These are phyloP conservation scores for Lota lota DNA, from an alignment of 2,113 vertebrate species.

Conservation along the genomic window DNA sequence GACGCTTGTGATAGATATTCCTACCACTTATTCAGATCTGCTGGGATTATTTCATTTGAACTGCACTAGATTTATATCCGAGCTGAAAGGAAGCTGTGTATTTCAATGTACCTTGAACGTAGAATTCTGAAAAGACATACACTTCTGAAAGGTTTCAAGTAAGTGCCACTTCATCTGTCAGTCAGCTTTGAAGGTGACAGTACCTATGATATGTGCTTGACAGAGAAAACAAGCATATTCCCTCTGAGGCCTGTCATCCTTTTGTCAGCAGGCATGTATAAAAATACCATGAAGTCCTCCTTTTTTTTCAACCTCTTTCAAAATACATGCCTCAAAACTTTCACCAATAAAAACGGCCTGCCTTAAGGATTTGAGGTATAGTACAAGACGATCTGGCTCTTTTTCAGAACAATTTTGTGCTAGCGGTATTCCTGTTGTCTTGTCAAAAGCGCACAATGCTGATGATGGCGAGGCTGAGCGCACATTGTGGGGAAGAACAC, in stretches of 20 bases:
- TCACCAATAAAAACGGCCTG: too few relatives aligned
- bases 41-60: background rate
- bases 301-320: too few relatives aligned
- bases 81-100: background rate
- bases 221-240: conserved; percentile 4
- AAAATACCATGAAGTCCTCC: too few relatives aligned
- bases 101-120: conserved; percentile 6
- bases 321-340: too few relatives aligned
- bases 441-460: too few relatives aligned
- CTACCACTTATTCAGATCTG: conserved; percentile 10
- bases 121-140: conserved; percentile 11
- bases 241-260: conserved; percentile 14
- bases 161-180: conserved; percentile 13
- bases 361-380: too few relatives aligned
- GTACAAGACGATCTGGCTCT: too few relatives aligned
- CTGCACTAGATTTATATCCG: conserved; percentile 11
- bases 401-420: too few relatives aligned
- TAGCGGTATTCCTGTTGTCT: too few relatives aligned
- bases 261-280: background rate
- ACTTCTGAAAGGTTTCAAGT: too few relatives aligned
- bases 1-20: background rate
- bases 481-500: too few relatives aligned
- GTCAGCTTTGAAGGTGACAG: conserved; percentile 20
- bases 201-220: background rate
- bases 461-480: too few relatives aligned